A percentile compares a stretch with the other conserved stretches of the same genome.
These are phyloP conservation scores for Solen grandis DNA, from an alignment of 1,140 invertebrate species.

Conservation along the genomic window DNA sequence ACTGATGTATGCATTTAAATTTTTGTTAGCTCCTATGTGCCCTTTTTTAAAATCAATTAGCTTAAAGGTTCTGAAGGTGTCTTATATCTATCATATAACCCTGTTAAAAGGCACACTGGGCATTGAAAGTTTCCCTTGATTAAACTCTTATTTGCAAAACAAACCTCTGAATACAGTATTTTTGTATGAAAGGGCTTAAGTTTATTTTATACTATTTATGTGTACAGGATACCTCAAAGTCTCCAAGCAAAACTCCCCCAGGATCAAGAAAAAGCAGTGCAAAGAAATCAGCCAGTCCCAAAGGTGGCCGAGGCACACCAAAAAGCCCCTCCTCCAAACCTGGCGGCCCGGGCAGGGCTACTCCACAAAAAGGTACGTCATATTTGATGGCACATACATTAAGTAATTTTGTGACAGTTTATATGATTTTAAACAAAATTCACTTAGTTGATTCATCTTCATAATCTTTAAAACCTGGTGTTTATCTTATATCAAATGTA, in stretches of 20 bases:
- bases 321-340: slow-evolving; percentile 25
- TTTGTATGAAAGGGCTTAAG: too few species aligned
- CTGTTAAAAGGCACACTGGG: slow-evolving; percentile 8
- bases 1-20: too few species aligned
- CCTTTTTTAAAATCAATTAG: background rate
- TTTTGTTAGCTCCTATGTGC: too few species aligned
- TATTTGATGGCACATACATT: background rate
- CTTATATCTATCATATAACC: background rate
- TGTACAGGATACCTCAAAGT: slow-evolving; percentile 37
- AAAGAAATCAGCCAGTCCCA: slow-evolving; percentile 28
- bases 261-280: slow-evolving; percentile 40
- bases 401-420: background rate
- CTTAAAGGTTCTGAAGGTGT: slow-evolving; percentile 18
- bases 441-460: background rate
- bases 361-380: slow-evolving; percentile 35
- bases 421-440: background rate
- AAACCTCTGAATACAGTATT: too few species aligned
- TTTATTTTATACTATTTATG: too few species aligned
- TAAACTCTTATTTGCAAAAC: background rate
- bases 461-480: background rate
- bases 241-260: slow-evolving; percentile 43
- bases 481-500: background rate
- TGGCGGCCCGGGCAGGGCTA: slow-evolving; percentile 19
- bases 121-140: background rate
- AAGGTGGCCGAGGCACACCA: slow-evolving; percentile 36